Evolutionary conservation across 2,888 invertebrate species (phyloP), one percentile per base, ranked within the genome.

Genomic region (Dryobotodes eremita): DNA sequence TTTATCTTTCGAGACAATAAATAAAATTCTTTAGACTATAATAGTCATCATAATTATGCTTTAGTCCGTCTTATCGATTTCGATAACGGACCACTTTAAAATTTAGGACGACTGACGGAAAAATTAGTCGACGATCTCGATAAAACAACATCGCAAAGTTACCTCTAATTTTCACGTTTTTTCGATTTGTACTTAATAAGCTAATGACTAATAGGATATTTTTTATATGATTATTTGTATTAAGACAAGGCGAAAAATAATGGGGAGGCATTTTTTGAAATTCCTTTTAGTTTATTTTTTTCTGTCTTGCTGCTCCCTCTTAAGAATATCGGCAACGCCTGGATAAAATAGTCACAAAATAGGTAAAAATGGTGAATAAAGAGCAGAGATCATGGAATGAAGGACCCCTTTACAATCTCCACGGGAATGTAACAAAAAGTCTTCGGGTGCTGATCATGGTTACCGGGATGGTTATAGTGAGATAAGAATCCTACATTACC

Each of bases 1-100:
- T 53, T 59, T 36, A n/a, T 55, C 36, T 79, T 83, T 53, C 31
- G 66, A 82, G 17, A 50, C 15, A 23, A 53, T 8, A n/a, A 48
- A 55, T 57, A 31, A 13, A 1, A 46, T 55, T 31, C 3, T 36
- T 26, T 20, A 8, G 2, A 23, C 15, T 20, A 42, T 42, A 42
- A 42, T 36, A 36, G 74, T 74, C 36, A n/a, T 5, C 36, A 50
- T 7, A 11, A 20, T 42, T n/a, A 42, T 31, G 13, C 13, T 50
- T 13, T 48, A 23, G 8, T 13, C 3, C 13, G 13, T 20, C 13
- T 48, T 48, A 48, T 26, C 0, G 11, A 26, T 48, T 20, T 48
- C 11, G 11, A 48, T 66, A 46, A 48, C 2, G 26, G 59, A 1
- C 15, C 26, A 15, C 57, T 13, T n/a, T n/a, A 57, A 57, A n/a